Conservation (phyloP, 2,113 vertebrate genomes). For the Proterorhinus semilunaris region DNA sequence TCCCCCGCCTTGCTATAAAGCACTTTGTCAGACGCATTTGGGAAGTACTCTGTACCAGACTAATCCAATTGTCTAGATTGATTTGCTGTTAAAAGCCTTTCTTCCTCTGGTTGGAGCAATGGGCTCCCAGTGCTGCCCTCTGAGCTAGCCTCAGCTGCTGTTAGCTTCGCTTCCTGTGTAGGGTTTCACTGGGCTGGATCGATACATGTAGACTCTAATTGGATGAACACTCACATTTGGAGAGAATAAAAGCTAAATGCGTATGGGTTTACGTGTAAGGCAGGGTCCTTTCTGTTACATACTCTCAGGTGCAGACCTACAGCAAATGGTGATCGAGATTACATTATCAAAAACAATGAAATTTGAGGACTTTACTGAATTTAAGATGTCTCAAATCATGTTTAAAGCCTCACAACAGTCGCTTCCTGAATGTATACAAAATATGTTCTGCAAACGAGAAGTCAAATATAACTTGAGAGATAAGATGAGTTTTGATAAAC, state of each 20-base stretch:
- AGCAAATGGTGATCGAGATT: no score
- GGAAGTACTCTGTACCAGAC: slow-evolving; percentile 66
- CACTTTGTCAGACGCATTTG: slow-evolving; percentile 74
- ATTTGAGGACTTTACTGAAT: no score
- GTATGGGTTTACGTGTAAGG: slow-evolving; percentile 30
- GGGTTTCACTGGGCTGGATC: slow-evolving; percentile 66
- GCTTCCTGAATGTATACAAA: no score
- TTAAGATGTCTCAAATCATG: no score
- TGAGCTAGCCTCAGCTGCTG: slow-evolving; percentile 59
- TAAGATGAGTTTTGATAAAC: no score
- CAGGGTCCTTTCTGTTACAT: slow-evolving; percentile 44
- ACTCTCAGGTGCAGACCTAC: no score
- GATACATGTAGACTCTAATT: slow-evolving; percentile 70
- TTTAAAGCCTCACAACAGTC: no score
- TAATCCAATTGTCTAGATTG: slow-evolving; percentile 73
- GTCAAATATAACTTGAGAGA: no score
- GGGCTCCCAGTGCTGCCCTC: slow-evolving; percentile 61
- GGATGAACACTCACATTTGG: slow-evolving; percentile 70
- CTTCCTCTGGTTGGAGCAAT: slow-evolving; percentile 65
- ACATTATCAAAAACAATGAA: no score
- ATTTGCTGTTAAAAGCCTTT: slow-evolving; percentile 76
- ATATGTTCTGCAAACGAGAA: no score
- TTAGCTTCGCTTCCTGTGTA: slow-evolving; percentile 70
- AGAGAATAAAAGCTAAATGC: slow-evolving; percentile 51
- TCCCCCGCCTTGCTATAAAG: slow-evolving; percentile 68